Evolutionary conservation across 2,797 vertebrate species (phyloP), one percentile per base, ranked within the genome.

Genomic region (Adrianichthys oophorus): DNA sequence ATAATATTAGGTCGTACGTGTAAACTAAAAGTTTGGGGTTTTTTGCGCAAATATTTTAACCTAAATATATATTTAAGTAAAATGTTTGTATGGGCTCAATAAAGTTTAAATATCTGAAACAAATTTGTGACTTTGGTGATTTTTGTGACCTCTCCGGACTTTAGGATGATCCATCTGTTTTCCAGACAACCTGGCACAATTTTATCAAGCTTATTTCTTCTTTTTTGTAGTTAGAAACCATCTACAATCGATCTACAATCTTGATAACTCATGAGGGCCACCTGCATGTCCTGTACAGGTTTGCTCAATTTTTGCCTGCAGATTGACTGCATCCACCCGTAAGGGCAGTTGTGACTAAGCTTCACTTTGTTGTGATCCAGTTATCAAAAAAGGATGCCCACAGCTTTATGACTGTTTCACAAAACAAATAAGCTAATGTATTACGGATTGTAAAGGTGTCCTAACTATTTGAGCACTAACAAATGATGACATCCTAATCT

Each of bases 21-120:
- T 69, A 43, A 53, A 48, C 50, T 47, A 50, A 68, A 74, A 65
- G 58, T 52, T 45, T 5, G 46, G 61, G 55, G 82, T 75, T 85
- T 62, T 78, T 74, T 61, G 71, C 70, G 71, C 55, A 32, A 62
- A 15, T 14, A 16, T 29, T 48, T 41, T 49, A 62, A 60, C 48
- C 15, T 4, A 10, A 1, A 49, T 51, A 61, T 71, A 65, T 62
- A 24, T 63, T 57, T 14, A 58, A 75, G 78, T 73, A 72, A 59
- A 16, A 45, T 41, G 17, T 48, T 24, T 54, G 48, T 56, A 37
- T 37, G 10, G 56, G 74, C 71, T 59, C 56, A 83, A 84, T 86
- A 87, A 88, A 88, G 48, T 84, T 82, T 83, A 71, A 78, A 86
- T 81, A 82, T 48, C 64, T 61, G 32, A 63, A 15, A 42, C 41